Base-by-base conservation (phyloP, 1,140 invertebrate genomes). In the Branchinecta lynchi region DNA sequence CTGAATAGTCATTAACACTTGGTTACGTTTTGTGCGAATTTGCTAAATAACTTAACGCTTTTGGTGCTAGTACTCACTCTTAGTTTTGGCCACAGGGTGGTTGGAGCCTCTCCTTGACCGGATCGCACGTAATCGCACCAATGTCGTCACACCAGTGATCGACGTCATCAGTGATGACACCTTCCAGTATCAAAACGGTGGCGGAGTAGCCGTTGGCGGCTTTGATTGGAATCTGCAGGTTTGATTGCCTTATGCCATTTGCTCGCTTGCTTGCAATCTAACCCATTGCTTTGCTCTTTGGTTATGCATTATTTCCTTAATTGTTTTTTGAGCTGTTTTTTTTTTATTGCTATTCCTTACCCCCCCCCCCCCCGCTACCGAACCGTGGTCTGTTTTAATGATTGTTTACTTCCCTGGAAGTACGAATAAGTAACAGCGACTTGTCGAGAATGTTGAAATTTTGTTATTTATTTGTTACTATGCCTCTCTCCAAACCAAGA, bases 141-240 rank as follows among this genome's bases (percentile, higher is more conserved):
- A 72, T 73, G 80, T 81, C 3, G 80, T 82, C n/a, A 75, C 75
- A 20, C 81, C 80, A 3, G 77, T 80, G 17, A 82, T 82, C 65
- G 81, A 83, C 68, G 79, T 78, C 6, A 82, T 81, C 69, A 75
- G 75, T 70, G 80, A 81, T 67, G 66, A 73, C 43, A 79, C 80
- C 7, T 78, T 82, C 70, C 75, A 76, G 69, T 75, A 75, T 75
- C 70, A 78, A 76, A 72, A 82, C 77, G 51, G 77, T 74, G 70
- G 80, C 75, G 67, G 78, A 15, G 71, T 72, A 20, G 73, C 76
- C 15, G 78, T 82, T 44, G 81, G 81, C 15, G 80, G 82, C 44
- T 86, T 86, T 76, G 82, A 84, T 75, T 86, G 84, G 85, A 84
- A 83, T 74, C 76, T 85, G 66, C 78, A 80, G 71, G 75, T 76